These are phyloP conservation scores for Tromatobia lineatoria DNA, from an alignment of 2,888 invertebrate species.

Conservation along the genomic window DNA sequence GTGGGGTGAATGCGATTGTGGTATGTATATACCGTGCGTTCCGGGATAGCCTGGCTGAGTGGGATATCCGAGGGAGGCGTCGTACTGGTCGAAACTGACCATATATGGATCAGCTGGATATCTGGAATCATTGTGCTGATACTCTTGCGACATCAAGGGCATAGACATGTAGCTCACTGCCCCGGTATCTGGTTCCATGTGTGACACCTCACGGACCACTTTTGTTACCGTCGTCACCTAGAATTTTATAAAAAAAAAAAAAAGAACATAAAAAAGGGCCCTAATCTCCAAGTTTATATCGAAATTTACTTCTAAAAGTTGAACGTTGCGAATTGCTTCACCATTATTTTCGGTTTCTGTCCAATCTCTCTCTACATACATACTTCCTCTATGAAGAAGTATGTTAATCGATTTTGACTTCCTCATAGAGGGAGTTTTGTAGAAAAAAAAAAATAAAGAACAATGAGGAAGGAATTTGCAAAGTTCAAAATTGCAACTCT, in stretches of 20 bases:
- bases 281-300: not conserved
- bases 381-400: too few species aligned
- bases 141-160: conserved; percentile 84
- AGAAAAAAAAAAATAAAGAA: too few species aligned
- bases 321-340: too few species aligned
- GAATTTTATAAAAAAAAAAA: not conserved
- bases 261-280: not conserved
- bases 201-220: conserved; percentile 89
- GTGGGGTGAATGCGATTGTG: conserved; percentile 78
- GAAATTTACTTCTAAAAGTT: too few species aligned
- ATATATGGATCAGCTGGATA: conserved; percentile 84
- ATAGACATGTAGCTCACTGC: conserved; percentile 84
- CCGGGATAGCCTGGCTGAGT: conserved; percentile 84
- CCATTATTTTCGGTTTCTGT: too few species aligned
- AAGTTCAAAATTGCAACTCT: too few species aligned
- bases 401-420: too few species aligned
- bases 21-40: conserved; percentile 84
- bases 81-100: conserved; percentile 86
- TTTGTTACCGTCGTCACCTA: conserved; percentile 91
- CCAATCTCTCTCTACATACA: too few species aligned
- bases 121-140: conserved; percentile 82
- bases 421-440: too few species aligned
- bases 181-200: conserved; percentile 87
- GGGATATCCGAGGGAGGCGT: conserved; percentile 84
- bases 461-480: too few species aligned